Conservation (phyloP, 2,888 invertebrate genomes). For the Oscheius sp. region DNA sequence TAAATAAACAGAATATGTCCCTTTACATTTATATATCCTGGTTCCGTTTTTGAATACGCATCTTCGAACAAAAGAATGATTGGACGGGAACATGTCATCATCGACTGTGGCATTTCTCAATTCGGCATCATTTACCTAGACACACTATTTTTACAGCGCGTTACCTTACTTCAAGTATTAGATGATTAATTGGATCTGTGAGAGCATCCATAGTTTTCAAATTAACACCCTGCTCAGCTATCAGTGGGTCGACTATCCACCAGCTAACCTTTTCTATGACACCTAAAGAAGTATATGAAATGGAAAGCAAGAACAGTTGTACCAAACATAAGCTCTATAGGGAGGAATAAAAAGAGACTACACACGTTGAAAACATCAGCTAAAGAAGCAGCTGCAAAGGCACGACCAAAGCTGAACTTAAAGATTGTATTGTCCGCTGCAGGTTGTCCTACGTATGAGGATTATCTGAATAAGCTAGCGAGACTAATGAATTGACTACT, state of each 20-base stretch:
- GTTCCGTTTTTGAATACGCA: slow-evolving; percentile 57
- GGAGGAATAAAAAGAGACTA: slow-evolving; percentile 76
- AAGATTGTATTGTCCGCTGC: not conserved
- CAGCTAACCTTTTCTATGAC: slow-evolving; percentile 61
- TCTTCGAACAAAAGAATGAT: slow-evolving; percentile 58
- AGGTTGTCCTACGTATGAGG: slow-evolving; percentile 41
- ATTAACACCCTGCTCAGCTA: slow-evolving; percentile 54
- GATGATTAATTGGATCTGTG: slow-evolving; percentile 65
- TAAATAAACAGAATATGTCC: not conserved
- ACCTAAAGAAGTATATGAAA: slow-evolving; percentile 27
- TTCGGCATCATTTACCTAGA: slow-evolving; percentile 59
- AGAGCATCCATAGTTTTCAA: slow-evolving; percentile 64
- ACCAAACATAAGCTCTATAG: slow-evolving; percentile 76
- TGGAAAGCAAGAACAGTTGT: not conserved
- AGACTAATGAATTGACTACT: slow-evolving; percentile 77
- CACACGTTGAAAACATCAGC: slow-evolving; percentile 79
- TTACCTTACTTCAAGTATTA: slow-evolving; percentile 61
- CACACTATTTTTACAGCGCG: not conserved
- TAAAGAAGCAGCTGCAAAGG: slow-evolving; percentile 78
- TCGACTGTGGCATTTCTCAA: slow-evolving; percentile 57
- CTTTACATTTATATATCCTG: slow-evolving; percentile 54
- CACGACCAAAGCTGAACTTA: slow-evolving; percentile 66
- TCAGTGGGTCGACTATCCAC: slow-evolving; percentile 60
- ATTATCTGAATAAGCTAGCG: slow-evolving; percentile 75
- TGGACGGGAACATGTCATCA: slow-evolving; percentile 48